Conservation (phyloP, 1,140 invertebrate genomes). For the Polypedilum vanderplanki region DNA sequence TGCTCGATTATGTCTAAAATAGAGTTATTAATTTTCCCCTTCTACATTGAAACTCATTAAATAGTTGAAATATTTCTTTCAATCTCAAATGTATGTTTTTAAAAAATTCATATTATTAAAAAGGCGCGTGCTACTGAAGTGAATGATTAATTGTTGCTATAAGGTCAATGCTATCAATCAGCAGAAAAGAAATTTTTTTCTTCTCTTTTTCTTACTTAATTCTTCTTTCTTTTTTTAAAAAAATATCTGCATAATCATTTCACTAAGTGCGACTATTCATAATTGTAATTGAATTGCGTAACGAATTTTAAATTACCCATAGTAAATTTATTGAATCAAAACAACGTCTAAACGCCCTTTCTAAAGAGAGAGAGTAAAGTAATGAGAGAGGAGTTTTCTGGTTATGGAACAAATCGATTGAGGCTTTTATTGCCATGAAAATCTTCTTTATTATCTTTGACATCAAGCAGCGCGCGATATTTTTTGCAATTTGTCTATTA, state of each 20-base stretch:
- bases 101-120: not conserved
- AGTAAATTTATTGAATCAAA: slow-evolving; percentile 2
- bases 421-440: slow-evolving; percentile 25
- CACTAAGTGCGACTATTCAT: not conserved
- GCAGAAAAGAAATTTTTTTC: not conserved
- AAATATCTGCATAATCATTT: slow-evolving; percentile 13
- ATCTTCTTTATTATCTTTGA: not conserved
- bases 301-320: slow-evolving; percentile 21
- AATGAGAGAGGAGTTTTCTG: slow-evolving; percentile 21
- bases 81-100: no score
- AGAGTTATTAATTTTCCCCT: no score
- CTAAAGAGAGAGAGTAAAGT: not conserved
- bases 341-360: not conserved
- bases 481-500: not conserved
- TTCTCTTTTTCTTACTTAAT: not conserved
- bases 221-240: not conserved
- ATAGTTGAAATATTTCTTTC: no score
- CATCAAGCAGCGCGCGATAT: not conserved
- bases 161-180: slow-evolving; percentile 11
- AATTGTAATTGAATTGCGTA: slow-evolving; percentile 21
- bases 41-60: no score
- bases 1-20: no score
- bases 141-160: not conserved
- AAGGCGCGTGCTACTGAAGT: slow-evolving; percentile 15
- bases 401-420: slow-evolving; percentile 27